Base-by-base conservation (phyloP, 2,888 invertebrate species). In the Leptopilina drosophilae region DNA sequence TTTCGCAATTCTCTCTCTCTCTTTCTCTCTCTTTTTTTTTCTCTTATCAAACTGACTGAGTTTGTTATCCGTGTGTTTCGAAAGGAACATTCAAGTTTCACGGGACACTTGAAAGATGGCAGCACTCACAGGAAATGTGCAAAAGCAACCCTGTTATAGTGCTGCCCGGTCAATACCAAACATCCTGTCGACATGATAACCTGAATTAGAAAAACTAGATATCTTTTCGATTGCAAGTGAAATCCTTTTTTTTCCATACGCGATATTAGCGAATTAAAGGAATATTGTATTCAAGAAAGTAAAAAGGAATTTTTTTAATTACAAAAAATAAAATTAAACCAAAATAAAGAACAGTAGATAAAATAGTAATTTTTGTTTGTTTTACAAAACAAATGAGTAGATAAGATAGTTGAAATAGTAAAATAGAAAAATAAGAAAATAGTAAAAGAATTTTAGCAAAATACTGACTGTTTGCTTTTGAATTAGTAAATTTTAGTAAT, bases 111-210 rank as follows among this genome's bases (percentile, higher is more conserved):
- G 56, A 8, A 8, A 73, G 73, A 73, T 73, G 73, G 73, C 73
- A 33, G 73, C 73, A 73, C 73, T 1, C 9, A 9, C 20, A 40
- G 14, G 26, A 56, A 73, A 73, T 56, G 73, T 73, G 73, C 33
- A 56, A 73, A 73, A 56, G 33, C 73, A 73, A 73, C 33, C 33
- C 26, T 8, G 33, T 73, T 73, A 73, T 73, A 15, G 73, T 40
- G 33, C 73, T 33, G 73, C 33, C 69, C 56, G 73, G 53, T 73
- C 73, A 73, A 73, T 73, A 73, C 73, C 73, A 73, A 73, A 73
- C 73, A 53, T 69, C 53, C 69, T 73, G 73, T n/a, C 73, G 73
- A 56, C 73, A 73, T 33, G 73, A 53, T 73, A 73, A 73, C 73
- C 56, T 56, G n/a, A 33, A 73, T 73, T 56, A 33, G 56, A 73